Evolutionary conservation across 2,888 invertebrate species (phyloP), one percentile per base, ranked within the genome.

Genomic region (Lochmaea capreae): DNA sequence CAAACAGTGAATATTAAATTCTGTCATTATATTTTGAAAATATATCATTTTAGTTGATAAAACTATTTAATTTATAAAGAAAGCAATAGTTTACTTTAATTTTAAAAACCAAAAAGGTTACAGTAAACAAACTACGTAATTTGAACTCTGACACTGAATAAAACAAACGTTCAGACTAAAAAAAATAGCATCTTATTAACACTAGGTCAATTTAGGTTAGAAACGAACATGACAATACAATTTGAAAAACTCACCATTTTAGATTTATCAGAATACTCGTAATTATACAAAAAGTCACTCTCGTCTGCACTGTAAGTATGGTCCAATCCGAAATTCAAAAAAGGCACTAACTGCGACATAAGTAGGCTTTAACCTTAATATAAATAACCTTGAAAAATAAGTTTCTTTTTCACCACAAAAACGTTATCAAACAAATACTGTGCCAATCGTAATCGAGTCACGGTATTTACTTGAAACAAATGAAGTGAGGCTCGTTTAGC

Each of bases 341-440:
- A 90, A 76, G 91, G 91, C 88, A 91, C 91, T 89, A 90, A 86
- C 88, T 90, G 91, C 88, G 90, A 91, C 91, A 91, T 91, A 88
- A 89, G 89, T 88, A 84, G 84, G 81, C 81, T 79, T 66, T 63
- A 49, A 26, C 62, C 14, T 65, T 42, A 52, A 72, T 63, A 66
- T 16, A 9, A 39, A 11, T 16, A 59, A 66, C 66, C 58, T 26
- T 67, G 52, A 26, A 58, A 66, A 63, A 65, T n/a, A 65, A 22
- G 42, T 63, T 63, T 43, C 63, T 43, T 65, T 63, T 67, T 57
- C 18, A 63, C 68, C 42, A 42, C 52, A 63, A 59, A 65, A 69
- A 69, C 63, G 39, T 46, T 68, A 68, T 71, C 68, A 49, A 18
- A 43, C 62, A 63, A 63, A 71, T 12, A 22, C 66, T 52, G 14